phyloP scores from a whole-genome alignment of 2,113 vertebrate genomes.

The Corythornis cristatus region DNA sequence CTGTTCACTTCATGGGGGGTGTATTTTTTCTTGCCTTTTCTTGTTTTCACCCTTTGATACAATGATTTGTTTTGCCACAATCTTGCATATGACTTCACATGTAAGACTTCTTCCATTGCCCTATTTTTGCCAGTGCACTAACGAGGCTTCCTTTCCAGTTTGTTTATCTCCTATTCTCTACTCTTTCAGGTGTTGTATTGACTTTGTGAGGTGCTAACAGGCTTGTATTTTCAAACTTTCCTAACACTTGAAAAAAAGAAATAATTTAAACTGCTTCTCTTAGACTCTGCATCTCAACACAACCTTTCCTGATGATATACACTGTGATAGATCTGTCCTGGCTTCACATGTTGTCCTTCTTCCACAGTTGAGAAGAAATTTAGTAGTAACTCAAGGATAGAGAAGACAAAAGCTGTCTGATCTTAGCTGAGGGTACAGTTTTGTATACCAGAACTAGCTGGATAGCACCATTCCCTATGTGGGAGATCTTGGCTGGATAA shows the following conservation, averaged over 20 bases:
- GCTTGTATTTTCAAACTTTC: background rate
- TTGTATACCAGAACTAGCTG: background rate
- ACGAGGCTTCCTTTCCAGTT: background rate
- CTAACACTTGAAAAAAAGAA: background rate
- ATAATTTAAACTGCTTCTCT: background rate
- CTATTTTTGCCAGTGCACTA: background rate
- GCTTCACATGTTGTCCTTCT: background rate
- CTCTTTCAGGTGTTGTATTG: background rate
- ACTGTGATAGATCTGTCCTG: accelerated
- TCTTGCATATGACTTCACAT: background rate
- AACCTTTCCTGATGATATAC: background rate
- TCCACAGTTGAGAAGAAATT: background rate
- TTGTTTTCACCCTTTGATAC: background rate
- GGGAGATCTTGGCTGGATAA: background rate
- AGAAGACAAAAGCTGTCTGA: background rate
- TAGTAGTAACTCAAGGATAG: background rate
- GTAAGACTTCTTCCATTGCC: background rate
- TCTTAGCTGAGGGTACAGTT: background rate
- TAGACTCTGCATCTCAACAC: background rate
- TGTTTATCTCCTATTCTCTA: background rate
- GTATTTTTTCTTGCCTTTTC: background rate
- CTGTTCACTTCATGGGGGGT: background rate
- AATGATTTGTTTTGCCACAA: background rate
- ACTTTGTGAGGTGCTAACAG: background rate
- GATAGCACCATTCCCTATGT: accelerated